Percentiles rank a stretch among this genome's conserved stretches.
These are phyloP conservation scores for Halcyon smyrnensis DNA, from an alignment of 2,797 vertebrate species.

Conservation along the genomic window DNA sequence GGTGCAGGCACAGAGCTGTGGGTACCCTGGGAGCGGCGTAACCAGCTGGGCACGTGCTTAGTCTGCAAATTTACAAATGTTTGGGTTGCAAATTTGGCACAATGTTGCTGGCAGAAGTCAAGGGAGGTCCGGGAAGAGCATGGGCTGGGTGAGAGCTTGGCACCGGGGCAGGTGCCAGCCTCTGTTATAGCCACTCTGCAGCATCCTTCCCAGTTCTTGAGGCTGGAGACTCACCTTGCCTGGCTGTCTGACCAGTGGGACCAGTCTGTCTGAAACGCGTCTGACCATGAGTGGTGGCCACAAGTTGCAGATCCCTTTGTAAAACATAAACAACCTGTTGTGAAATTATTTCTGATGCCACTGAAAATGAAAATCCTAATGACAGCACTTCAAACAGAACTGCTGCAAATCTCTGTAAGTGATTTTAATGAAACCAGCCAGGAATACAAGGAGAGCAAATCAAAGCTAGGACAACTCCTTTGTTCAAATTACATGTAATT, in stretches of 20 bases:
- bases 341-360: not conserved
- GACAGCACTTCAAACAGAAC: conserved; percentile 45
- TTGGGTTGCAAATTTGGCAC: not conserved
- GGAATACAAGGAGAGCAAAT: conserved; percentile 43
- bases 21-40: not conserved
- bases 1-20: accelerated
- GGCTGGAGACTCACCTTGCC: accelerated
- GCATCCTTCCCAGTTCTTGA: accelerated
- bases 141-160: not conserved
- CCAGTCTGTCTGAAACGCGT: accelerated
- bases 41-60: not conserved
- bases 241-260: accelerated
- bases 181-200: not conserved
- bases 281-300: not conserved
- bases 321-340: not conserved
- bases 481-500: conserved; percentile 30
- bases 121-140: not conserved
- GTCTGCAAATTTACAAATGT: not conserved
- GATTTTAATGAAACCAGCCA: conserved; percentile 53
- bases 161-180: not conserved
- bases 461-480: conserved; percentile 41
- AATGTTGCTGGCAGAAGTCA: accelerated
- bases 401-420: conserved; percentile 9
- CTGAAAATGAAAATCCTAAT: conserved; percentile 1
- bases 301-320: not conserved